These are phyloP conservation scores for Sarcophilus harrisii DNA, from an alignment of 2,797 vertebrate genomes.

Conservation along the genomic window DNA sequence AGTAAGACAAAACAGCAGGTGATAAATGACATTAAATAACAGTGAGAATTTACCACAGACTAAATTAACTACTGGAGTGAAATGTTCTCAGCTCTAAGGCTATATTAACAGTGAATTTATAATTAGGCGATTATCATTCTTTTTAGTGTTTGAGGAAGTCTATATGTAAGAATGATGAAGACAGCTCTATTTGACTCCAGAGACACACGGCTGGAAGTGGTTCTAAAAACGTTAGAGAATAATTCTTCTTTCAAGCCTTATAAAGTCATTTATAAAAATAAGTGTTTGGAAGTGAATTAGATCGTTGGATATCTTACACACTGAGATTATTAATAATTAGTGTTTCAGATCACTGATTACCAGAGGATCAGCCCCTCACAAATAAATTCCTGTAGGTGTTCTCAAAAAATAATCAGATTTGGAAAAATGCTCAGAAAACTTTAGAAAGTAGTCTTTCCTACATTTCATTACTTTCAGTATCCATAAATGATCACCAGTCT, in stretches of 20 bases:
- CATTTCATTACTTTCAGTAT: not conserved
- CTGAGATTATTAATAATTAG: slow-evolving; percentile 57
- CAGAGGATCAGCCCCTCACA: slow-evolving; percentile 52
- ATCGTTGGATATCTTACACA: slow-evolving; percentile 60
- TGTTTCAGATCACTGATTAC: not conserved
- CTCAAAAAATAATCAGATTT: slow-evolving; percentile 55
- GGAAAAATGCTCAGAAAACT: not conserved
- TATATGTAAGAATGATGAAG: slow-evolving; percentile 87
- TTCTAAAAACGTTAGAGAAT: slow-evolving; percentile 76
- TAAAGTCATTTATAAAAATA: slow-evolving; percentile 79
- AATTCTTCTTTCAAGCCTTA: slow-evolving; percentile 74
- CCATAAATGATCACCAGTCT: slow-evolving; percentile 13
- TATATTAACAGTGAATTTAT: slow-evolving; percentile 90
- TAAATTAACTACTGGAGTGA: slow-evolving; percentile 89
- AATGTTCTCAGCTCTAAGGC: slow-evolving; percentile 87
- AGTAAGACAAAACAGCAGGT: slow-evolving; percentile 91
- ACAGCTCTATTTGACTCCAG: slow-evolving; percentile 85
- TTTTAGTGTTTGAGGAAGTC: slow-evolving; percentile 83
- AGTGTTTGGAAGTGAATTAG: slow-evolving; percentile 69
- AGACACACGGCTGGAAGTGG: slow-evolving; percentile 79
- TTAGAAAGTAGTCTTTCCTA: slow-evolving; percentile 25
- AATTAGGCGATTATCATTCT: slow-evolving; percentile 88
- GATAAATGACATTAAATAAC: slow-evolving; percentile 92
- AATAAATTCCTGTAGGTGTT: slow-evolving; percentile 18
- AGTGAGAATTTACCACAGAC: slow-evolving; percentile 90